phyloP scores from a whole-genome alignment of 2,113 vertebrate species.

The Anarhynchus alexandrinus region DNA sequence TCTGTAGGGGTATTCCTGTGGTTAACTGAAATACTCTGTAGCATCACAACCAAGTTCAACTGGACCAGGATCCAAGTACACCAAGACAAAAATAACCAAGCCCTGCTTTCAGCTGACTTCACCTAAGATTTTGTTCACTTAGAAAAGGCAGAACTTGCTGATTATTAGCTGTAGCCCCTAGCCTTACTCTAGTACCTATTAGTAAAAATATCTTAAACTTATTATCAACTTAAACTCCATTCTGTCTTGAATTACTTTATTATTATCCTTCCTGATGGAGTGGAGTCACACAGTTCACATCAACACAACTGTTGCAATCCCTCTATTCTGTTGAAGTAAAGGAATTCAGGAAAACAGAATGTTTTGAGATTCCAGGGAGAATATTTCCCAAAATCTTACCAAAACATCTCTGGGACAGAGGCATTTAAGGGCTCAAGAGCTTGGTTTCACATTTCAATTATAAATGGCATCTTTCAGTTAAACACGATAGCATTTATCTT shows the following conservation, averaged over 20 bases:
- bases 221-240: not conserved
- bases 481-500: not conserved
- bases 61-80: not conserved
- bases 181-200: not conserved
- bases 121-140: not conserved
- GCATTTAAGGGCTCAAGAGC: not conserved
- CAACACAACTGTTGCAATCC: not conserved
- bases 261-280: not conserved
- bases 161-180: not conserved
- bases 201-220: not conserved
- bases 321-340: not conserved
- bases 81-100: not conserved
- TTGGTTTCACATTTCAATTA: not conserved
- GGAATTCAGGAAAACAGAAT: not conserved
- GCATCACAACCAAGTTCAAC: not conserved
- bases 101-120: not conserved
- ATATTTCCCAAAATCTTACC: not conserved
- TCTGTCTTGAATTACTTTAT: not conserved
- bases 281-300: not conserved
- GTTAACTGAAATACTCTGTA: not conserved
- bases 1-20: not conserved
- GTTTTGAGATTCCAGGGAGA: not conserved
- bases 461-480: not conserved
- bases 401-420: not conserved
- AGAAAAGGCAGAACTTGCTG: not conserved